Base-by-base conservation (phyloP, 2,888 invertebrate genomes). In the Prostheceraeus crozeri region DNA sequence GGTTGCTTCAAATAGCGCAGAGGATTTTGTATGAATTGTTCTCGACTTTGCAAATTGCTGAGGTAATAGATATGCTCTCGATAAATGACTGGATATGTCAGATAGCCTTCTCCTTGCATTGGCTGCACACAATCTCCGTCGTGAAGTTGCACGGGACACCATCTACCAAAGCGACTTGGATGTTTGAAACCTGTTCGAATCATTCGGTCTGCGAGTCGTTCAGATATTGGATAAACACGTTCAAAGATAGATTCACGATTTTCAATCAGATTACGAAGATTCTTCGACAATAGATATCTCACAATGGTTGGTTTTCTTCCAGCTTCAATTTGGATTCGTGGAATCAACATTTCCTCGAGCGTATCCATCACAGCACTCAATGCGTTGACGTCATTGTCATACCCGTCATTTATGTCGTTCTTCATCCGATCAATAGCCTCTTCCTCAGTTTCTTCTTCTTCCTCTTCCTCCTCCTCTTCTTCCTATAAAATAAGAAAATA, bases 101-200 rank as follows among this genome's bases (percentile, higher is more conserved):
- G 63, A 61, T 67, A 70, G 23, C 70, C 72, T 1, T 68, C 68
- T 19, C 72, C 71, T 63, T 67, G 69, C 68, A 72, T 70, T n/a
- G 75, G 70, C 67, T 73, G 74, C 48, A 76, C 69, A 59, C 71
- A 71, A 30, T 71, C 72, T 1, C 74, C 75, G 33, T 74, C 72
- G 48, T 65, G 58, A 60, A 76, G 75, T 67, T 67, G 66, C 2
- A 76, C 73, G 25, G 76, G 76, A 65, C 75, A 75, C 75, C 76
- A 76, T 56, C 71, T 64, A 8, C 75, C 75, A 65, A 76, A 76
- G 58, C 74, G 64, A 59, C 76, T 76, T 11, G 71, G 71, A 30
- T 72, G 72, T 63, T 74, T 75, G 66, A 75, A 76, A 3, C 76
- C 76, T 1, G 64, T 57, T 35, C 69, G 67, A 6, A 76, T 62